Conservation (phyloP, 2,888 invertebrate species). For the Clitarchus hookeri region DNA sequence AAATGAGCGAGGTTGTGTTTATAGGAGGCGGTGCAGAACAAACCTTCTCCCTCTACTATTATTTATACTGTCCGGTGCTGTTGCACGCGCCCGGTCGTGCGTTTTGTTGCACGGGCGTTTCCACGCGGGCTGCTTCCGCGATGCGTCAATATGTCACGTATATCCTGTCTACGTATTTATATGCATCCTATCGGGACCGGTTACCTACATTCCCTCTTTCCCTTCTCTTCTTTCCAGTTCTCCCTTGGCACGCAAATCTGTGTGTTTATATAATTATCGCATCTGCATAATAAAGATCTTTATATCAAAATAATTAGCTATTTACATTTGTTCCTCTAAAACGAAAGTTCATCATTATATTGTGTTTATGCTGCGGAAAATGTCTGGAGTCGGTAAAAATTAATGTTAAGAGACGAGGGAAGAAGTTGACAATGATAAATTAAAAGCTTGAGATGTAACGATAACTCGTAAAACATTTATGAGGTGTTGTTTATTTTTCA, state of each 20-base stretch:
- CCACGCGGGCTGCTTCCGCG: neutral
- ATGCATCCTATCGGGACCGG: neutral
- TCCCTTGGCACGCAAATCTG: neutral
- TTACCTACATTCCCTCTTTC: neutral
- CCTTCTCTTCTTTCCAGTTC: neutral
- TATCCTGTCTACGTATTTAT: neutral
- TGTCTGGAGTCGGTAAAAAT: too few species aligned
- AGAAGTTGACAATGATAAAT: too few species aligned
- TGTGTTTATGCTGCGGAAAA: too few species aligned
- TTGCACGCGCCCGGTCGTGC: neutral
- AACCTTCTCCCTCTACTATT: neutral
- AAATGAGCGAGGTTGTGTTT: neutral
- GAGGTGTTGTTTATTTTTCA: too few species aligned
- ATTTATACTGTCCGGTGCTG: neutral
- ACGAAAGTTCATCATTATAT: neutral
- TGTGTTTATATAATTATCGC: neutral
- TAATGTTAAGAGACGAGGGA: too few species aligned
- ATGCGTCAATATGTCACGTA: neutral
- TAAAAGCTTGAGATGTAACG: too few species aligned
- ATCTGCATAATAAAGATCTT: neutral
- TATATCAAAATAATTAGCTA: neutral
- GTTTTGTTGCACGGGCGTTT: neutral
- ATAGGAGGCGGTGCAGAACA: neutral
- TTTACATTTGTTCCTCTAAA: neutral
- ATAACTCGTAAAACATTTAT: too few species aligned